These are phyloP conservation scores for Dermochelys coriacea DNA, from an alignment of 2,797 vertebrate genomes.

Conservation along the genomic window DNA sequence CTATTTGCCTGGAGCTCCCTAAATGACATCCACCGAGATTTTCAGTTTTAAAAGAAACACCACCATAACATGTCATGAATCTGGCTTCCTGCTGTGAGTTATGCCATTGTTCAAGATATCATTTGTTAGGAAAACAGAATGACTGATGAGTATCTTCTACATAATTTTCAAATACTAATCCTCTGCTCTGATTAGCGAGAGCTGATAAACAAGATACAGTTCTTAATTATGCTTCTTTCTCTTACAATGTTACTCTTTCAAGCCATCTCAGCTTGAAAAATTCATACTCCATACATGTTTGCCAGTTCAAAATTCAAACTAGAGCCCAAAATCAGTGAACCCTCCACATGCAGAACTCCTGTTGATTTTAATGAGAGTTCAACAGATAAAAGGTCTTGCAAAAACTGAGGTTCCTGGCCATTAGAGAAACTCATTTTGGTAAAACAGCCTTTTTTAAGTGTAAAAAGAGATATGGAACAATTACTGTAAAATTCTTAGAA, in stretches of 20 bases:
- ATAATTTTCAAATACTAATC: not conserved
- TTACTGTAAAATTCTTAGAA: not conserved
- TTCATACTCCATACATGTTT: accelerated
- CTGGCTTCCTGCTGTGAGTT: not conserved
- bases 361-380: not conserved
- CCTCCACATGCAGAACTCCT: not conserved
- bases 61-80: not conserved
- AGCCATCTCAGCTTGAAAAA: not conserved
- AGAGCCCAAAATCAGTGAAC: not conserved
- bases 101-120: not conserved
- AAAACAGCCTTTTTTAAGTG: not conserved
- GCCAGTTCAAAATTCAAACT: not conserved
- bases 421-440: not conserved
- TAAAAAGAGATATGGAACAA: not conserved
- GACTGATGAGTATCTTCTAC: not conserved
- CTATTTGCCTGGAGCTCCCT: not conserved
- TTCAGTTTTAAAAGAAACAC: not conserved
- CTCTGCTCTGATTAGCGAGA: not conserved
- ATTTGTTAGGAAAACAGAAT: not conserved
- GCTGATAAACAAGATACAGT: not conserved
- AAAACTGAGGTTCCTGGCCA: not conserved
- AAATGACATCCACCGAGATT: not conserved
- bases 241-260: not conserved
- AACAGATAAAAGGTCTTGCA: not conserved
- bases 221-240: not conserved